Evolutionary conservation across 2,113 vertebrate species (phyloP).

Genomic region (Corythornis vintsioides): DNA sequence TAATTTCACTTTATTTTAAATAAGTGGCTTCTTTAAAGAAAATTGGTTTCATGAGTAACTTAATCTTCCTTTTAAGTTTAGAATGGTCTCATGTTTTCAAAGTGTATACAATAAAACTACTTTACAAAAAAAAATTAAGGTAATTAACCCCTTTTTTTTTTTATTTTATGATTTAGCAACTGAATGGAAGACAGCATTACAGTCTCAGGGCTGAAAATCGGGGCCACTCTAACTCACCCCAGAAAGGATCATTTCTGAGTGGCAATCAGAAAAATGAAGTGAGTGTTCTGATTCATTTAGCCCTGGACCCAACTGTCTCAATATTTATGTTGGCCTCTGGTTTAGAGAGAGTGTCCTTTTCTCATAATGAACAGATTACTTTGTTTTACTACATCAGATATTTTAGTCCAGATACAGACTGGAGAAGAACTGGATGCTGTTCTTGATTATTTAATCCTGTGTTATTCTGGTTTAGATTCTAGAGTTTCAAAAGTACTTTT

Average conservation of each 20-base stretch:
- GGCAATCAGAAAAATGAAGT: conserved; percentile 77
- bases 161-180: conserved; percentile 57
- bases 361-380: neutral
- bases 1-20: neutral
- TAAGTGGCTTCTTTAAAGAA: neutral
- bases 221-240: conserved; percentile 76
- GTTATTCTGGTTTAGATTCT: neutral
- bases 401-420: neutral
- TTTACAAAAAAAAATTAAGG: neutral
- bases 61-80: neutral
- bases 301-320: neutral
- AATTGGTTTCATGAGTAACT: neutral
- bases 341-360: neutral
- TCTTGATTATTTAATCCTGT: neutral
- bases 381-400: neutral
- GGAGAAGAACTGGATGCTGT: neutral
- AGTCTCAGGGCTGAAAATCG: conserved; percentile 78
- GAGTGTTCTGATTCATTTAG: neutral
- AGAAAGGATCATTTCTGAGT: conserved; percentile 72
- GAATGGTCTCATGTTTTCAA: neutral
- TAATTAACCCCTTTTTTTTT: neutral
- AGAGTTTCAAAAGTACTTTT: neutral
- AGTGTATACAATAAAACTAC: neutral
- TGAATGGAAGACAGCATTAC: conserved; percentile 80
- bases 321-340: neutral